Base-by-base conservation (phyloP, 1,140 invertebrate species). In the Pomacea maculata region DNA sequence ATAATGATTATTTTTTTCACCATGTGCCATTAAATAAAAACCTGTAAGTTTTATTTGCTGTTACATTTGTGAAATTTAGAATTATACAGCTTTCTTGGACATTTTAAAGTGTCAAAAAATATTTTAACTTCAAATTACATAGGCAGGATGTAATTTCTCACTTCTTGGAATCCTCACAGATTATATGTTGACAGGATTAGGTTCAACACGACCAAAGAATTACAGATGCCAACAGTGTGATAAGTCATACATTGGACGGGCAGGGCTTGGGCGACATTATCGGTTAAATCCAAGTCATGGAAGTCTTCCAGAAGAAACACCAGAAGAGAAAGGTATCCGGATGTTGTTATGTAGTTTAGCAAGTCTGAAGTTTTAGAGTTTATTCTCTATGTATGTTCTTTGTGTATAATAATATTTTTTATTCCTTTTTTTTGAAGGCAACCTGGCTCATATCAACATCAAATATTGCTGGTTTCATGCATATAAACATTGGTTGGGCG, bases 241-340 rank as follows among this genome's bases (percentile, higher is more conserved):
- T n/a, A 92, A 92, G 81, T 86, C 88, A 19, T 92, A 92, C 78
- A 91, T 92, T 79, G 91, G 91, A 15, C 85, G 84, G 81, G 91
- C 87, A 63, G 91, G 91, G 5, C 80, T 92, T 29, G 91, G 92
- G 7, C 89, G 93, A 63, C 94, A 95, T 90, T 94, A 94, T 83
- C 92, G 93, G 84, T 91, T 94, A 80, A 91, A 94, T 88, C 94
- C 94, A 7, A 92, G 92, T 82, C 94, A 95, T 89, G 93, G 94
- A 1, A 92, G 79, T 55, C 65, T 83, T 55, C 34, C 77, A 45
- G 85, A 85, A 77, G 70, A 72, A 68, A 79, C 81, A 64, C 63
- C 25, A 17, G 83, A 83, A 29, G 74, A 75, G 77, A 83, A 55
- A 81, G 76, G 79, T 78, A 78, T 84, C 45, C 72, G 34, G 34